Evolutionary conservation across 2,113 vertebrate genomes (phyloP), one percentile per base, ranked within the genome.

Genomic region (Cynoglossus semilaevis): DNA sequence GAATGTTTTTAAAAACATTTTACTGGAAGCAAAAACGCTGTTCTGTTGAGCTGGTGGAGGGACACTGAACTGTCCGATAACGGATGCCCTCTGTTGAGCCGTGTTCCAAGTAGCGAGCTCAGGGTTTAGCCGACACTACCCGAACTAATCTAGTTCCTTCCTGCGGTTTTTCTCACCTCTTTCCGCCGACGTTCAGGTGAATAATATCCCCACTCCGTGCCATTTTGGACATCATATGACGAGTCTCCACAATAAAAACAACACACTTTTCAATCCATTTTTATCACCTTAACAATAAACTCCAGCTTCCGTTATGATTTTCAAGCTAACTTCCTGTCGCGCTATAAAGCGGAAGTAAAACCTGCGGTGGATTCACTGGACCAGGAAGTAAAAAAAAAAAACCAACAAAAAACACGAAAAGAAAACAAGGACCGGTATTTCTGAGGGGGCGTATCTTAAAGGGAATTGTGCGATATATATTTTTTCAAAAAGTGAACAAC

Each of bases 131-230:
- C 29, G 15, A 42, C 22, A 1, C 65, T 45, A 19, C 15, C 34
- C n/a, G 36, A 57, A 13, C 37, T 13, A 38, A 38, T 12, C 37
- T 9, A 38, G 8, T 9, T 41, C 38, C 14, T 14, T 3, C 14
- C 10, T 6, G 15, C 7, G 17, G 9, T 0, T 29, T 4, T 12
- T 15, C 67, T 82, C 82, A 90, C 92, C 91, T 85, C 63, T 91
- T 92, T 17, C 92, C 92, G 5, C 92, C 92, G 15, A 93, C 92
- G n/a, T 93, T 93, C 40, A 93, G 77, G 74, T 93, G 91, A 68
- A 93, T 90, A 45, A 93, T 91, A 41, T 93, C 91, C 1, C 91
- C 92, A 19, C 80, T 89, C 63, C 87, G 70, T n/a, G 72, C 50
- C 58, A 80, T 1, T 61, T 36, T 58, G 1, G 68, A 57, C 81